Evolutionary conservation across 2,888 invertebrate species (phyloP), one percentile per base, ranked within the genome.

Genomic region (Sericinus montela): DNA sequence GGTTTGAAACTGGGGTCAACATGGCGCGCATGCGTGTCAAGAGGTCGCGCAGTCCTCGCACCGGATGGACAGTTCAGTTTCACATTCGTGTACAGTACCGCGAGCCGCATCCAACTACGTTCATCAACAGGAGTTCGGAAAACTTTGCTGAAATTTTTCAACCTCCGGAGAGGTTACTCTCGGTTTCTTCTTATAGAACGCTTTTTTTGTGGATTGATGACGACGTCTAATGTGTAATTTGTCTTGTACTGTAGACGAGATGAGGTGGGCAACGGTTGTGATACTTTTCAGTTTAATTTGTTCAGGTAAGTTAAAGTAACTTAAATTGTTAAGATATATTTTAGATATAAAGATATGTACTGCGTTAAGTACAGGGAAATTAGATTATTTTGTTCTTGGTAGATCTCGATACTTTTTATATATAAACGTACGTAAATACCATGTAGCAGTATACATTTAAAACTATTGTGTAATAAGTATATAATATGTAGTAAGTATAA

Each of bases 11-110:
- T 48, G 42, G 49, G 59, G 59, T 63, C 63, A 57, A 39, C 30
- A 53, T 50, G 57, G 49, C 53, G 74, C 82, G 80, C 80, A 80
- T 80, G 82, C 82, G 82, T 75, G 72, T 67, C 67, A 71, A 60
- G 19, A 72, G 72, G 72, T 72, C 62, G 61, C 51, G 60, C 63
- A 63, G 60, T 55, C 62, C 60, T 60, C 62, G 58, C 56, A 56
- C 50, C 59, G 60, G 59, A 60, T 63, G 62, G 62, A 54, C 61
- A 54, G 66, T 57, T 67, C 74, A 80, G 80, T 80, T 59, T 60
- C 60, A 62, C 55, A 59, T 48, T 60, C 59, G 70, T 65, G 61
- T 60, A 63, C 68, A 57, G 57, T 60, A 62, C 55, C 61, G 67
- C 51, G 65, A 66, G 71, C 56, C 75, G 79, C 65, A 58, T 65